A percentile compares a stretch with the other conserved stretches of the same genome.
Conservation (phyloP, 1,140 invertebrate species). For the Gryon sp. region DNA sequence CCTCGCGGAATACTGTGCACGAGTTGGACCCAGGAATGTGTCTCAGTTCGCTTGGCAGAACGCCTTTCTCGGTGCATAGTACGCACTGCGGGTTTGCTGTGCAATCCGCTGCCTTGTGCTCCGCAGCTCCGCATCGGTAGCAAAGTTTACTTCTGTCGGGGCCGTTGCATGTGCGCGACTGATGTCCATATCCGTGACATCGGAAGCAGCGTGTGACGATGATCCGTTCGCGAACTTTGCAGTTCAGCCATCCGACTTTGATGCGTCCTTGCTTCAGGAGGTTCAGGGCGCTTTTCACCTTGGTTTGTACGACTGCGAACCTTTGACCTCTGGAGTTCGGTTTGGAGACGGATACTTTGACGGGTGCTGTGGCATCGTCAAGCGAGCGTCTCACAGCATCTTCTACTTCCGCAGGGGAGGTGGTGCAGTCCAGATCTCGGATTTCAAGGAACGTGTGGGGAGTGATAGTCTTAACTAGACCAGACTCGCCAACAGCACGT, state of each 20-base stretch:
- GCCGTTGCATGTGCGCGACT: constrained; percentile 9
- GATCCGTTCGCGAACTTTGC: constrained; percentile 16
- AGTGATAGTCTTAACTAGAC: background rate
- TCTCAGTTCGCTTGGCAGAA: too few relatives aligned
- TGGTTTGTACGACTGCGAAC: background rate
- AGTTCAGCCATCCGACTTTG: constrained; percentile 44
- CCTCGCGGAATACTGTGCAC: background rate
- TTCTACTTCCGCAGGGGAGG: background rate
- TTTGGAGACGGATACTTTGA: background rate
- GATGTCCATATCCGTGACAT: constrained; percentile 40
- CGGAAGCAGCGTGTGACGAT: constrained; percentile 21
- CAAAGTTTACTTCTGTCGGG: too few relatives aligned
- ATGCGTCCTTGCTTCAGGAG: background rate
- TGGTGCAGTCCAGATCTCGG: background rate
- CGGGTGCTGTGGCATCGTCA: background rate
- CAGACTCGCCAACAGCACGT: background rate
- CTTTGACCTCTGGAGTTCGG: background rate
- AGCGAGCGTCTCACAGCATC: constrained; percentile 1
- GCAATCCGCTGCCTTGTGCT: constrained; percentile 34
- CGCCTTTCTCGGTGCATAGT: background rate
- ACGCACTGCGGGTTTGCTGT: background rate
- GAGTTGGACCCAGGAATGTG: too few relatives aligned
- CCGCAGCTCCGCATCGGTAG: constrained; percentile 45
- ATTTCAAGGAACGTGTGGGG: constrained; percentile 8
- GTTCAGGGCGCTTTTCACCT: background rate